Percentiles rank a stretch among this genome's conserved stretches.
These are phyloP conservation scores for Luperina nickerlii DNA, from an alignment of 2,888 invertebrate genomes.

Conservation along the genomic window DNA sequence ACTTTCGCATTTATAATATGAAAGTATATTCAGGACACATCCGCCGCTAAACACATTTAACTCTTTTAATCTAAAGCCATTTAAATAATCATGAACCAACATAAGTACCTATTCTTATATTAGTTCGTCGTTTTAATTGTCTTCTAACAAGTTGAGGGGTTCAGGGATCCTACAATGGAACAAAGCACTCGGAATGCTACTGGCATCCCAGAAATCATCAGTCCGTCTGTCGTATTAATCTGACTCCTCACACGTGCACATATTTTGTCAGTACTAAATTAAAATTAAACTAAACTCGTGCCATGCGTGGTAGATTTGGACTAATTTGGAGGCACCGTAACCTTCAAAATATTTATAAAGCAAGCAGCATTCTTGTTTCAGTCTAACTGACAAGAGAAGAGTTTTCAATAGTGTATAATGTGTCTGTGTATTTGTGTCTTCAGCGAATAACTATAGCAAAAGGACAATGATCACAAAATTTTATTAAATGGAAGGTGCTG, in stretches of 20 bases:
- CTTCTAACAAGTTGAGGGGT: neutral
- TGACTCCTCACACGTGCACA: constrained; percentile 14
- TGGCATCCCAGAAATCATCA: neutral
- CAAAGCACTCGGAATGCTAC: neutral
- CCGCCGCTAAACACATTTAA: neutral
- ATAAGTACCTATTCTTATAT: neutral
- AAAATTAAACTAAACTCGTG: constrained; percentile 27
- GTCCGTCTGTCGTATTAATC: neutral
- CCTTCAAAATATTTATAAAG: constrained; percentile 26
- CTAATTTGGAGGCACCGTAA: neutral
- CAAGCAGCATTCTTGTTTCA: neutral
- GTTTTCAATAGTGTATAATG: neutral
- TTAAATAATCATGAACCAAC: neutral
- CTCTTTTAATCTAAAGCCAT: neutral
- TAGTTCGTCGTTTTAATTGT: neutral
- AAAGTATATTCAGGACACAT: neutral
- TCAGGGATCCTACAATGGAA: constrained; percentile 9
- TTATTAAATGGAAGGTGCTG: neutral
- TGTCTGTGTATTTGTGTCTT: neutral
- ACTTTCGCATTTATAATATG: no score
- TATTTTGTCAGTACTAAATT: constrained; percentile 28
- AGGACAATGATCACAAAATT: neutral
- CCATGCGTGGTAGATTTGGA: neutral
- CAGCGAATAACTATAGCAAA: neutral
- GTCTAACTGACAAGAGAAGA: neutral